Base-by-base conservation (phyloP, 2,888 invertebrate genomes). In the Meteorus cinctellus region DNA sequence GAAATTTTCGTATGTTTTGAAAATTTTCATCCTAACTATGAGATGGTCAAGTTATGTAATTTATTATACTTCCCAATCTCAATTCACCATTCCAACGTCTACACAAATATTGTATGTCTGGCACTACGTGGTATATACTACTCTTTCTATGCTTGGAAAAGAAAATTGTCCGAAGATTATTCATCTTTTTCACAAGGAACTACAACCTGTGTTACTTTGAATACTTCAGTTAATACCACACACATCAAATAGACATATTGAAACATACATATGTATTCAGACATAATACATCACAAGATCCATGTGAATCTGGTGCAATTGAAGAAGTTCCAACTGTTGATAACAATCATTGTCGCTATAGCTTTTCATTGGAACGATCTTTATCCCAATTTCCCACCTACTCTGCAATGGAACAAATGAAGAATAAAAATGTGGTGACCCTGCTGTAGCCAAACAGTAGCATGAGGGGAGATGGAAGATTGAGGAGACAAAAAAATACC, bases 311-410 rank as follows among this genome's bases (percentile, higher is more conserved):
- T 8, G 8, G 41, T 41, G 41, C 41, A 41, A 41, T 41, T n/a
- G 48, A 48, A 48, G 48, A 16, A n/a, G 48, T 16, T 48, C 48
- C 12, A 41, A 41, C 8, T 6, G 41, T 12, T 48, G 48, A 48
- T 48, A 48, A 16, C 14, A n/a, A 48, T 48, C 48, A 48, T 27
- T 12, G 8, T 41, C 41, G 12, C 0, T 8, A 4, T 34, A 36
- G 4, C 12, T 36, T 34, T 65, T 72, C 51, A 67, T 19, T 67
- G 12, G 27, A 41, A 51, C 24, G 48, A 72, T 27, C 34, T 29
- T 45, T 62, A 63, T 31, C 51, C 31, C 31, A 59, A 71, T 19
- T 65, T 63, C 31, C 36, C 65, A 72, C 72, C 63, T 24, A 59
- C 55, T n/a, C 66, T 59, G 36, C 65, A 41, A 34, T 51, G 8